Base-by-base conservation (phyloP, 2,113 vertebrate species). In the Salvator merianae region DNA sequence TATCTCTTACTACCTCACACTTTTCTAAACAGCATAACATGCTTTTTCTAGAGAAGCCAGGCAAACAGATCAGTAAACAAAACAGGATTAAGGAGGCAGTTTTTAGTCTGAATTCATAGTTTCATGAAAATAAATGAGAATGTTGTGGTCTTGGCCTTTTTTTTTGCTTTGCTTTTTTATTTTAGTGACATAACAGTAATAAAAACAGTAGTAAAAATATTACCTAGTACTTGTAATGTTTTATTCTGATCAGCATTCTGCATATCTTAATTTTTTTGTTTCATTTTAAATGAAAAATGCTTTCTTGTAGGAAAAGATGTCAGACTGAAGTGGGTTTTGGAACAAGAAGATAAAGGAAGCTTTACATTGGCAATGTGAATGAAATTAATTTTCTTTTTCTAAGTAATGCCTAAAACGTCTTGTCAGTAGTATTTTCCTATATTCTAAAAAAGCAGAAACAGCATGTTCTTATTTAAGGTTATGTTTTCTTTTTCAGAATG, bases 401-500 rank as follows among this genome's bases (percentile, higher is more conserved):
- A 66, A 79, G 32, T 1, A 24, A 34, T 84, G 1, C 4, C 5
- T 79, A 75, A 59, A 1, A 78, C 24, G 4, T 3, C 22, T 78
- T 69, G 22, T 55, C 63, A 85, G 40, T 50, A 81, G 4, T 50
- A 30, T 88, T 32, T 85, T 24, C 28, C 43, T 5, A 32, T 4
- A 34, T 74, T 55, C 13, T 69, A 70, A 73, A 20, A 43, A 50
- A 66, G 66, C 84, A 91, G 55, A 50, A 55, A 20, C 16, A 59
- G 40, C 7, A 7, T 43, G 22, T 62, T 0, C 32, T 89, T 69
- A 18, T 1, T 80, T 83, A 88, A 90, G 32, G 30, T 81, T 93
- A 70, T 93, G 38, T 87, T 95, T 95, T 84, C 78, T 91, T 84
- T 96, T 96, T 75, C 96, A 99, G 99, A 99, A 99, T 98, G 97